A percentile compares a stretch with the other conserved stretches of the same genome.
These are phyloP conservation scores for Dromaius novaehollandiae DNA, from an alignment of 2,113 vertebrate species.

Conservation along the genomic window DNA sequence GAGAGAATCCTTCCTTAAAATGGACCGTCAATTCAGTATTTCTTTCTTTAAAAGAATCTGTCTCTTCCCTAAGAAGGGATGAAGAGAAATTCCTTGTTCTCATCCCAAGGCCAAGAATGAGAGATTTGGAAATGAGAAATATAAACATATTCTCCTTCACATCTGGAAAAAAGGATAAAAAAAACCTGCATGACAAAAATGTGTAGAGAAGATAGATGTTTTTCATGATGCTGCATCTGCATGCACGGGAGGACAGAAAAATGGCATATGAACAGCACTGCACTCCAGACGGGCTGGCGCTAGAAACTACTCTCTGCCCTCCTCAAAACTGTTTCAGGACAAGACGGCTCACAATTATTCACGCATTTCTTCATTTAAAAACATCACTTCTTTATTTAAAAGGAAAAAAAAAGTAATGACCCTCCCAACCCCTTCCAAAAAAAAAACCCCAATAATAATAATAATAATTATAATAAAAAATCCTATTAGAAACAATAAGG, in stretches of 20 bases:
- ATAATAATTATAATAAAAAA: conserved; percentile 87
- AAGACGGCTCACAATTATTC: conserved; percentile 76
- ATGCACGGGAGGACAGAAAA: conserved; percentile 39
- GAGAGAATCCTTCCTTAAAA: neutral
- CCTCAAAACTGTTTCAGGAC: conserved; percentile 68
- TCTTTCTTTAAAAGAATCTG: conserved; percentile 51
- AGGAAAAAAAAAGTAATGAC: conserved; percentile 73
- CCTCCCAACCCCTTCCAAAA: conserved; percentile 75
- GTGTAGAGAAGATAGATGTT: neutral
- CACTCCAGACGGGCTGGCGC: neutral
- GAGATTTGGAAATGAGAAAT: conserved; percentile 21
- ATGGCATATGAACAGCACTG: conserved; percentile 8
- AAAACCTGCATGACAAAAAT: conserved; percentile 9
- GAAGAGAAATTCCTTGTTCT: conserved; percentile 34
- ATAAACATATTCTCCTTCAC: conserved; percentile 25
- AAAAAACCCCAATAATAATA: conserved; percentile 74
- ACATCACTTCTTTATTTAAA: conserved; percentile 82
- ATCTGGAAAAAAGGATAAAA: neutral
- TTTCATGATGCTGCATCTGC: conserved; percentile 55
- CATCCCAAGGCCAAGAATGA: conserved; percentile 10
- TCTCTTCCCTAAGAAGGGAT: conserved; percentile 22
- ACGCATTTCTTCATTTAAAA: conserved; percentile 81
- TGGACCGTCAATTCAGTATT: neutral
- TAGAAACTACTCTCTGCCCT: conserved; percentile 54
- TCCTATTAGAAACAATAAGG: conserved; percentile 91